Percentiles rank a stretch among this genome's conserved stretches.
Evolutionary conservation across 2,888 invertebrate genomes (phyloP).

Genomic region (Macrosoma leucophasiata): DNA sequence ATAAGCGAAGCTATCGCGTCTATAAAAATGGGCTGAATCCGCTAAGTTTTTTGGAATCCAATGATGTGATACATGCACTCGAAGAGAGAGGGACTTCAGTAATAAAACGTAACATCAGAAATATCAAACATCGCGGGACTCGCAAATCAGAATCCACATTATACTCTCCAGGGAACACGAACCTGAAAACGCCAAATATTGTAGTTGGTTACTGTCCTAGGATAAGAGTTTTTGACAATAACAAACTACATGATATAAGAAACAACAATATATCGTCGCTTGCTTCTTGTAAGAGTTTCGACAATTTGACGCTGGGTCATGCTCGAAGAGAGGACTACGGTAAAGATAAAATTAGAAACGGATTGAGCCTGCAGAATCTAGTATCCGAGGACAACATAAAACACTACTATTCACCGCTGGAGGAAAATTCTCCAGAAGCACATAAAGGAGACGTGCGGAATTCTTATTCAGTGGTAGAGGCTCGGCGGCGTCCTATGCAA

Average conservation of each 20-base stretch:
- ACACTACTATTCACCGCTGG: conserved; percentile 50
- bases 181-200: conserved; percentile 49
- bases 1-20: conserved; percentile 70
- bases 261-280: conserved; percentile 57
- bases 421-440: conserved; percentile 33
- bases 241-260: conserved; percentile 52
- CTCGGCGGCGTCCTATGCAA: conserved; percentile 42
- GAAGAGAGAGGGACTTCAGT: conserved; percentile 60
- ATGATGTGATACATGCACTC: conserved; percentile 49
- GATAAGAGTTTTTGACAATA: conserved; percentile 55
- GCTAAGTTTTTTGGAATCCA: conserved; percentile 45
- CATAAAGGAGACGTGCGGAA: conserved; percentile 48
- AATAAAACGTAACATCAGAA: conserved; percentile 62
- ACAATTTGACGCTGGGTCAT: conserved; percentile 57
- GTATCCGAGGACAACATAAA: conserved; percentile 52
- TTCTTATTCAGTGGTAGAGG: conserved; percentile 59
- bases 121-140: conserved; percentile 55
- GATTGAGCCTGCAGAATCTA: conserved; percentile 61
- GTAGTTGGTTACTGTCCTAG: conserved; percentile 56
- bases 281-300: conserved; percentile 65
- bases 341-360: conserved; percentile 47
- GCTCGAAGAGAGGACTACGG: conserved; percentile 33
- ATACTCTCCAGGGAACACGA: too few relatives aligned
- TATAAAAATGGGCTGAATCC: conserved; percentile 64
- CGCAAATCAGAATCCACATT: conserved; percentile 42